Percentiles rank a stretch among this genome's conserved stretches.
Conservation (phyloP, 2,797 vertebrate species). For the Gymnopithys bicolor region DNA sequence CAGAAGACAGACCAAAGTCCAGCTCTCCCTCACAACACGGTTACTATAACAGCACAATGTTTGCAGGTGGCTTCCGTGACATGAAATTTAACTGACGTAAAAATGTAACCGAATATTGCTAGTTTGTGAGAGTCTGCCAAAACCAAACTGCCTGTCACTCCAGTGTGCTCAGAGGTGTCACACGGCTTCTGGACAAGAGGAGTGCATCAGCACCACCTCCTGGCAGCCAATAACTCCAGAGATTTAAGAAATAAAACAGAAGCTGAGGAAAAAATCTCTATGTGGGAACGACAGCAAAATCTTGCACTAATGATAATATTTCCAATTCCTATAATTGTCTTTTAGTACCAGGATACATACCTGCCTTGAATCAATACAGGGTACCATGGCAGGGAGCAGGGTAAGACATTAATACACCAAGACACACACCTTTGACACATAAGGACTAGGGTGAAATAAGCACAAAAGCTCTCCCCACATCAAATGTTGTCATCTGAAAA, state of each 20-base stretch:
- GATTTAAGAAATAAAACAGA: neutral
- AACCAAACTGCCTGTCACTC: neutral
- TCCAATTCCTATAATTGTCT: neutral
- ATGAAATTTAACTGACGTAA: neutral
- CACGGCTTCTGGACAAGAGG: neutral
- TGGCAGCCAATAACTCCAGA: neutral
- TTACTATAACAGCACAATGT: neutral
- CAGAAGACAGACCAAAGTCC: neutral
- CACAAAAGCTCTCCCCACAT: neutral
- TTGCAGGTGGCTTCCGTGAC: neutral
- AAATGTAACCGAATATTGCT: neutral
- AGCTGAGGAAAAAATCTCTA: neutral
- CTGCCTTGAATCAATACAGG: neutral
- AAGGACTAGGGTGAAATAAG: neutral
- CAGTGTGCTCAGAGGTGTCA: neutral
- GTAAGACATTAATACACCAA: neutral
- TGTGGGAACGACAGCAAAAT: neutral
- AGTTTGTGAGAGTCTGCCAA: neutral
- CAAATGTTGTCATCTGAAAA: neutral
- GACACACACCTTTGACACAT: neutral
- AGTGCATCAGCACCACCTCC: slow-evolving; percentile 61
- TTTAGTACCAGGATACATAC: neutral
- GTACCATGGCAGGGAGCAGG: neutral
- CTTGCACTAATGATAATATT: neutral
- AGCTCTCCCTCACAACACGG: neutral